A percentile compares a stretch with the other conserved stretches of the same genome.
Conservation (phyloP, 2,797 vertebrate genomes). For the Steatocranus sp. region DNA sequence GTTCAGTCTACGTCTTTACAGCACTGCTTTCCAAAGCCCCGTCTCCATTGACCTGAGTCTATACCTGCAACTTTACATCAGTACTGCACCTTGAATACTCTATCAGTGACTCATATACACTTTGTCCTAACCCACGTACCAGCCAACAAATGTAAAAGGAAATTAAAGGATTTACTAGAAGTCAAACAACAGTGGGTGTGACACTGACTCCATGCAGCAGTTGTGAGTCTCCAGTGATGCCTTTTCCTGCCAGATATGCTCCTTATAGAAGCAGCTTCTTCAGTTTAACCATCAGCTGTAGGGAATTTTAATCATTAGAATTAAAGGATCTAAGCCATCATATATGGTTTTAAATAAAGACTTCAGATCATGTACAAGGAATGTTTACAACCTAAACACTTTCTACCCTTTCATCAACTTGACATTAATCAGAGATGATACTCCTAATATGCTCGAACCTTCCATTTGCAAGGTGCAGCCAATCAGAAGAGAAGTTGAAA, state of each 20-base stretch:
- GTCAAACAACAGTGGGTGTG: not conserved
- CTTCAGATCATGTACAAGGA: not conserved
- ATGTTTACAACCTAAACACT: not conserved
- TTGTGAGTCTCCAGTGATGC: not conserved
- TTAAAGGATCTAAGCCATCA: not conserved
- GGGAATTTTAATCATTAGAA: not conserved
- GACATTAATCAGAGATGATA: not conserved
- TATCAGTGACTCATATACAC: not conserved
- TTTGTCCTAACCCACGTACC: not conserved
- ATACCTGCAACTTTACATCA: not conserved
- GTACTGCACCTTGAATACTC: not conserved
- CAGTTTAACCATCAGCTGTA: not conserved
- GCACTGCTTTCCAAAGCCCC: not conserved
- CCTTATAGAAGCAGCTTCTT: not conserved
- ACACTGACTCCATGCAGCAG: not conserved
- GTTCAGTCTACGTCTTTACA: not conserved
- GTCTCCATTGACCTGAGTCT: not conserved
- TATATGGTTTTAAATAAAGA: not conserved
- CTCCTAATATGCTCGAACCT: not conserved
- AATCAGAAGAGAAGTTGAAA: not conserved
- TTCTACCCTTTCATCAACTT: rapidly evolving
- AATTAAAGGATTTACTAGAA: not conserved
- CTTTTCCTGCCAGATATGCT: not conserved
- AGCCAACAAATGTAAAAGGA: not conserved
- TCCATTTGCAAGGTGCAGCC: not conserved